Evolutionary conservation across 2,888 invertebrate genomes (phyloP), one percentile per base, ranked within the genome.

Genomic region (Lepidocyrtoides sp.): DNA sequence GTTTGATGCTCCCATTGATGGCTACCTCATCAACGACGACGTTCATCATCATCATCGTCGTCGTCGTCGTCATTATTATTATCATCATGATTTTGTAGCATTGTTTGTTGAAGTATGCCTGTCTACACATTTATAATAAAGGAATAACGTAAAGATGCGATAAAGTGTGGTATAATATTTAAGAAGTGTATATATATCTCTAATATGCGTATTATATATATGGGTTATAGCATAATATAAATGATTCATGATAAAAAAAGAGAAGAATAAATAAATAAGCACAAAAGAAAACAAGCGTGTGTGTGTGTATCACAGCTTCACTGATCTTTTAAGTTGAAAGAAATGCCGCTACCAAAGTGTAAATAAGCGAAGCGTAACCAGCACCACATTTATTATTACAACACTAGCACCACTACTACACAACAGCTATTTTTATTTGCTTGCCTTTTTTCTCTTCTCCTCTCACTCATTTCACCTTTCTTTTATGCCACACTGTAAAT

Each of bases 341-440:
- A 88, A 63, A 81, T 66, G 88, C 88, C 88, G 88, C 88, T 69
- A 26, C 29, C 17, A 44, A 83, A 66, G 83, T 83, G 83, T 83
- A 83, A 83, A 83, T 66, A 91, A 91, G 91, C 91, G 91, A 87
- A 91, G 91, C 91, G 91, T 91, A 91, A 87, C 91, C 91, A 91
- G 79, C 81, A 85, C 66, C 79, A 66, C 86, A 81, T 86, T 82
- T 81, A 87, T 91, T 91, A 90, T 51, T 32, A 48, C 36, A 44
- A 60, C 82, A 60, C 82, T 79, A 85, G 17, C 51, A 69, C 57
- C 89, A 87, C 14, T 54, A 72, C 75, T 89, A 26, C n/a, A n/a
- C n/a, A n/a, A n/a, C n/a, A n/a, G n/a, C n/a, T n/a, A n/a, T n/a
- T n/a, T 83, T 57, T 89, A 26, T 82, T 75, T 66, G 41, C 83